Conservation (phyloP, 2,888 invertebrate species). For the Herminia tarsipennalis region DNA sequence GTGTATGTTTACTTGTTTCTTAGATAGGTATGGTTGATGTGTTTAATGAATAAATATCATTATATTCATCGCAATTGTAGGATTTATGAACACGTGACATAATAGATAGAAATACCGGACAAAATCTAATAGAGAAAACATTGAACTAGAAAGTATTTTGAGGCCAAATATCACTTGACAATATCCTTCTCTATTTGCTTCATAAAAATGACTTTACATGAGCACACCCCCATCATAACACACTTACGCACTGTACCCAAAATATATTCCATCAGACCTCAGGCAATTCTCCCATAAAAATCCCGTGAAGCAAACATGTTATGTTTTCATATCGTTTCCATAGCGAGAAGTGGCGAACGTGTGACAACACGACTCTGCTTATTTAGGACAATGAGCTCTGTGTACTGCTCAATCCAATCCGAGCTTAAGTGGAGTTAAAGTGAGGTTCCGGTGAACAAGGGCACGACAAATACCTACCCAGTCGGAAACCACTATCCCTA, state of each 20-base stretch:
- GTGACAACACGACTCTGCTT: conserved; percentile 39
- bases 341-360: conserved; percentile 18
- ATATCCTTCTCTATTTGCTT: neutral
- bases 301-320: conserved; percentile 28
- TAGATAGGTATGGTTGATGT: too few species aligned
- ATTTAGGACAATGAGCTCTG: conserved; percentile 52
- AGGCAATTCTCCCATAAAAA: conserved; percentile 33
- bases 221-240: neutral
- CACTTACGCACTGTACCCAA: neutral
- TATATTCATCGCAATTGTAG: neutral
- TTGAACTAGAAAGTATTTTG: too few species aligned
- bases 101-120: neutral
- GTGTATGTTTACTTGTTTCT: too few species aligned
- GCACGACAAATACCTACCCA: neutral
- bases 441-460: conserved; percentile 21
- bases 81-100: too few species aligned
- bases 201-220: neutral
- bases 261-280: neutral
- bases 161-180: too few species aligned
- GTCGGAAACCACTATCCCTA: neutral
- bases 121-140: neutral
- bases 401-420: conserved; percentile 53
- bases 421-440: conserved; percentile 32
- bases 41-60: neutral
- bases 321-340: conserved; percentile 50